Evolutionary conservation across 2,113 vertebrate genomes (phyloP).

Genomic region (Anthoscopus minutus): DNA sequence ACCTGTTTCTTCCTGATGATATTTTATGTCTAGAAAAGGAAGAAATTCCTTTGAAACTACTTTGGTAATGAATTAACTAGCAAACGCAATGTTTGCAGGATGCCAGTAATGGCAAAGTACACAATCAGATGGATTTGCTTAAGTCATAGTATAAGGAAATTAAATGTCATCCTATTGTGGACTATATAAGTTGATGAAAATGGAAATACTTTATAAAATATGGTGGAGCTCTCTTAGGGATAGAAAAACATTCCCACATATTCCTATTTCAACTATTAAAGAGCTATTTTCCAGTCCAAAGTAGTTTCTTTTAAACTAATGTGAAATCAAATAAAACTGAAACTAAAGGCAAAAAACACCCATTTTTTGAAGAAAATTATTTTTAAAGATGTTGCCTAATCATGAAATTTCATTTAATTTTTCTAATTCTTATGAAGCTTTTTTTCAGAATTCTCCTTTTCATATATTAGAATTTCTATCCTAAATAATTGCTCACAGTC

Average conservation of each 20-base stretch:
- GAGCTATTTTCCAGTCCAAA: background rate
- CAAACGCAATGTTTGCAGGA: background rate
- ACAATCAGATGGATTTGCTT: background rate
- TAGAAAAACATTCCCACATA: background rate
- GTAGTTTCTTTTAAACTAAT: background rate
- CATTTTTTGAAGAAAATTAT: background rate
- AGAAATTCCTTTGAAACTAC: background rate
- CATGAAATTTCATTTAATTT: background rate
- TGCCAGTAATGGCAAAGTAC: background rate
- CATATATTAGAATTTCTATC: background rate
- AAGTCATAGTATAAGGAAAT: background rate
- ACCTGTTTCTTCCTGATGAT: background rate
- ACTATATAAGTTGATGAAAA: background rate
- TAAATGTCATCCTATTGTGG: background rate
- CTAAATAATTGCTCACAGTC: background rate
- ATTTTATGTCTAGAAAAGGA: background rate
- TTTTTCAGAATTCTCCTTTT: background rate
- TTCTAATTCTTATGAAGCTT: background rate
- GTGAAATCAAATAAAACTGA: background rate
- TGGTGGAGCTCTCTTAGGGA: background rate
- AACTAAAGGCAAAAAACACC: accelerated
- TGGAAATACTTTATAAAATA: background rate
- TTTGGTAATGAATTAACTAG: background rate
- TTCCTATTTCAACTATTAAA: background rate
- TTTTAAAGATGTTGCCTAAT: background rate